A percentile compares a stretch with the other conserved stretches of the same genome.
Evolutionary conservation across 2,888 invertebrate species (phyloP).

Genomic region (Zeuzera pyrina): DNA sequence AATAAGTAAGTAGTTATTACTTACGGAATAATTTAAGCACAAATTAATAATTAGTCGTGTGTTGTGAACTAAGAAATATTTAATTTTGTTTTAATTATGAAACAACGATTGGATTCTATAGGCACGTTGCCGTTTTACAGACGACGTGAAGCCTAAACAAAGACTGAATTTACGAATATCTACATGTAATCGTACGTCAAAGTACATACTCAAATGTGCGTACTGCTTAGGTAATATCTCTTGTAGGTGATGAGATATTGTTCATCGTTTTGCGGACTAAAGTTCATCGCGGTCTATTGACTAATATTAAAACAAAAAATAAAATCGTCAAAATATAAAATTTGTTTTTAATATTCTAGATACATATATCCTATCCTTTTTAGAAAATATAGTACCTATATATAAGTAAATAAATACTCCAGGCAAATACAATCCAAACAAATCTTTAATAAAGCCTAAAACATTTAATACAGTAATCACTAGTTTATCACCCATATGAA

Average conservation of each 20-base stretch:
- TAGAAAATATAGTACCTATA: too few species aligned
- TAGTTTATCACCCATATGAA: too few species aligned
- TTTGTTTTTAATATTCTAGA: constrained; percentile 4
- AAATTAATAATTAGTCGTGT: constrained; percentile 33
- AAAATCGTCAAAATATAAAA: constrained; percentile 9
- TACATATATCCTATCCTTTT: too few species aligned
- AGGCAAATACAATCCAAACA: too few species aligned
- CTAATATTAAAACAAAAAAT: constrained; percentile 40
- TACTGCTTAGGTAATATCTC: constrained; percentile 14
- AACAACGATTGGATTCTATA: constrained; percentile 33
- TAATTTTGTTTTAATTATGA: constrained; percentile 15
- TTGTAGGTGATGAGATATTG: constrained; percentile 44
- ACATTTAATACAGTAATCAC: too few species aligned
- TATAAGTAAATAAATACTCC: too few species aligned
- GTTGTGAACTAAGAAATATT: constrained; percentile 19
- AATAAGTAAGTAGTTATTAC: constrained; percentile 26
- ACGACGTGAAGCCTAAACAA: constrained; percentile 51
- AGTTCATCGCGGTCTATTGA: constrained; percentile 63
- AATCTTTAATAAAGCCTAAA: too few species aligned
- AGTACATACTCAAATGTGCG: constrained; percentile 10
- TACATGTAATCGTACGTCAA: constrained; percentile 35
- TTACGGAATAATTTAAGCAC: constrained; percentile 36
- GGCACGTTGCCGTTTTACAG: constrained; percentile 21
- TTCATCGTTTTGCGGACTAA: constrained; percentile 58
- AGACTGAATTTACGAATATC: constrained; percentile 64